Percentiles rank a stretch among this genome's conserved stretches.
phyloP scores from a whole-genome alignment of 1,140 invertebrate genomes.

The Drosophila seguyi region DNA sequence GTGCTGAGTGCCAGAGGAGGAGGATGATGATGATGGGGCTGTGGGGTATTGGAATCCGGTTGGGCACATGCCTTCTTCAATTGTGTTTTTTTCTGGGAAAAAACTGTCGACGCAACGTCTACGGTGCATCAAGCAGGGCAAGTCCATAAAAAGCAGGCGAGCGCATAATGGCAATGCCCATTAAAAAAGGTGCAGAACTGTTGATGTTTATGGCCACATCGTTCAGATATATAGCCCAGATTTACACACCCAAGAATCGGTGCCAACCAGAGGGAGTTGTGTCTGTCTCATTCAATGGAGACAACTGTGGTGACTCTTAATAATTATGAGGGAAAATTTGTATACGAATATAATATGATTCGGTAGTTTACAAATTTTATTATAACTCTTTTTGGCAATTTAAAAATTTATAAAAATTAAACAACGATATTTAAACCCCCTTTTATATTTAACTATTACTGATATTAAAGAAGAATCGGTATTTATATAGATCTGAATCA shows the following conservation, averaged over 20 bases:
- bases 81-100: constrained; percentile 80
- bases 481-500: too few relatives aligned
- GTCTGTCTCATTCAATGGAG: not conserved
- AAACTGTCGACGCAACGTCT: constrained; percentile 82
- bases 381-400: too few relatives aligned
- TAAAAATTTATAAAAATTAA: too few relatives aligned
- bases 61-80: constrained; percentile 59
- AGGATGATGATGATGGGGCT: not conserved
- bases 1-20: constrained; percentile 52
- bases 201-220: constrained; percentile 65
- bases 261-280: constrained; percentile 6
- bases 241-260: constrained; percentile 1
- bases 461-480: too few relatives aligned
- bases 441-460: too few relatives aligned
- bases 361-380: not conserved
- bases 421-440: too few relatives aligned
- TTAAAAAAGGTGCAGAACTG: constrained; percentile 75
- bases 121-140: constrained; percentile 51
- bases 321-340: not conserved
- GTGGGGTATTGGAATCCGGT: constrained; percentile 32
- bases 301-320: constrained; percentile 7
- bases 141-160: constrained; percentile 72
- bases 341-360: not conserved
- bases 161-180: constrained; percentile 78
- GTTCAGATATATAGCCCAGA: constrained; percentile 40